Base-by-base conservation (phyloP, 1,140 invertebrate species). In the Habropoda laboriosa region DNA sequence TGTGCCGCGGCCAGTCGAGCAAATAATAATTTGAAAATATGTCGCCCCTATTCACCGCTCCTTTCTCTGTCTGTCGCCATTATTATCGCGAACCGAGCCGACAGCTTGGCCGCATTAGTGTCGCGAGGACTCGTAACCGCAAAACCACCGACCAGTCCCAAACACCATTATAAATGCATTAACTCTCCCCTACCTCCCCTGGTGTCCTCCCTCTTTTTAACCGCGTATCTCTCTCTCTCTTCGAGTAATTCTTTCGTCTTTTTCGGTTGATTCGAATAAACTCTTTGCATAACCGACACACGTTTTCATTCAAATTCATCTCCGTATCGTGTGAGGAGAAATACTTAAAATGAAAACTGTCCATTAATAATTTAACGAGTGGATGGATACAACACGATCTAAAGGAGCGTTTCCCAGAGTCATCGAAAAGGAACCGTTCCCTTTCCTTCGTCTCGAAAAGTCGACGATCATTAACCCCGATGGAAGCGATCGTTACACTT, bases 111-210 rank as follows among this genome's bases (percentile, higher is more conserved):
- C 72, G 75, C 78, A 90, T 90, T 89, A 89, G 85, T 86, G 86
- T 83, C 88, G 83, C 87, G 85, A 79, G 63, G 75, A 68, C 87
- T 82, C 66, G 82, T 77, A 85, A 92, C 90, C 91, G 88, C 90
- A 91, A 86, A 90, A 81, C 70, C 79, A 84, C 74, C 80, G 63
- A 85, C 83, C 86, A 85, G 87, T 84, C 73, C 85, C 79, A 57
- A 82, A 82, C 71, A 83, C 86, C 85, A 91, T 91, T 89, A 90
- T 87, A 91, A 91, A 92, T 91, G 87, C 91, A 89, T 92, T 91
- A 91, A 89, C 85, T 87, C 84, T 83, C 86, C 75, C 83, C n/a
- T n/a, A n/a, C n/a, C n/a, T n/a, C n/a, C 55, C 71, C 75, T 55
- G 53, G 45, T 71, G 58, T 47, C 73, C 73, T 73, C 51, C 30